A percentile compares a stretch with the other conserved stretches of the same genome.
Conservation (phyloP, 2,888 invertebrate genomes). For the Choreutis nemorana region DNA sequence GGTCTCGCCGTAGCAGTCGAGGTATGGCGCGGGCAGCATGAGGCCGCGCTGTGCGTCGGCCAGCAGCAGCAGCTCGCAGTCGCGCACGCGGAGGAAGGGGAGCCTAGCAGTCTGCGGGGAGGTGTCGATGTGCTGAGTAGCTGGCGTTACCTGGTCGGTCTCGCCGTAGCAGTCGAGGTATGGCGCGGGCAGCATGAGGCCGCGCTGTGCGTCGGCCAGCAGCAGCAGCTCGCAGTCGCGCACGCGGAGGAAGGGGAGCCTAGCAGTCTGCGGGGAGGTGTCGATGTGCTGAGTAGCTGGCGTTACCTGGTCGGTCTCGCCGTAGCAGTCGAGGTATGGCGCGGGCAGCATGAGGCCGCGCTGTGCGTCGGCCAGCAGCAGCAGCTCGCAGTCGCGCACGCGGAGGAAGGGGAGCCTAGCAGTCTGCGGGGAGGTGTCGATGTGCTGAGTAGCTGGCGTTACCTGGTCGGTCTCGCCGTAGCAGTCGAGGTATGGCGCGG, state of each 20-base stretch:
- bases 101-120: no score
- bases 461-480: slow-evolving; percentile 74
- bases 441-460: no score
- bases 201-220: slow-evolving; percentile 76
- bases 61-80: slow-evolving; percentile 85
- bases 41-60: slow-evolving; percentile 80
- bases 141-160: no score
- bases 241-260: no score
- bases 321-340: slow-evolving; percentile 73
- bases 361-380: slow-evolving; percentile 77
- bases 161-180: no score
- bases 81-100: no score
- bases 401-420: background rate
- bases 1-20: slow-evolving; percentile 93
- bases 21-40: slow-evolving; percentile 85
- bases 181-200: slow-evolving; percentile 93
- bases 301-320: slow-evolving; percentile 67
- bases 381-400: slow-evolving; percentile 11
- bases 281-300: no score
- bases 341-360: slow-evolving; percentile 85
- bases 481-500: slow-evolving; percentile 90
- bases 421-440: slow-evolving; percentile 48
- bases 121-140: no score
- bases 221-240: no score
- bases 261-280: no score